A percentile compares a stretch with the other conserved stretches of the same genome.
Evolutionary conservation across 53 echinoderm and acorn worm species (phyloP).

Genomic region (Holothuria leucospilota): DNA sequence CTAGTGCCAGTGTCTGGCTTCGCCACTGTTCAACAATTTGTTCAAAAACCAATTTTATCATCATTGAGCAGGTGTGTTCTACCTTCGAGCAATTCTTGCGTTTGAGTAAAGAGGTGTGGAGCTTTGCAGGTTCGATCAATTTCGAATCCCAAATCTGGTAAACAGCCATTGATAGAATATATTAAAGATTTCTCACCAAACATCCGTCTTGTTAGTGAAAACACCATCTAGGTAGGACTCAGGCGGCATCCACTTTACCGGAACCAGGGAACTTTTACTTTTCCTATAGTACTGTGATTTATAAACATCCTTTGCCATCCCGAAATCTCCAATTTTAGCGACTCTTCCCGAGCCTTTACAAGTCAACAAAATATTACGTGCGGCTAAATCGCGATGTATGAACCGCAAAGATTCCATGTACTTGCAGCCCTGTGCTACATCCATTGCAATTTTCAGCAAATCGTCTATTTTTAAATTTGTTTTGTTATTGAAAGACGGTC

Average conservation of each 20-base stretch:
- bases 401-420: conserved; percentile 84
- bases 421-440: conserved; percentile 80
- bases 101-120: too few species aligned
- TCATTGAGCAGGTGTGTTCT: too few species aligned
- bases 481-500: conserved; percentile 57
- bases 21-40: too few species aligned
- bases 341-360: conserved; percentile 59
- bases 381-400: conserved; percentile 93
- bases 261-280: conserved; percentile 82
- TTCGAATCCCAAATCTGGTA: too few species aligned
- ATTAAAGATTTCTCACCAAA: conserved; percentile 67
- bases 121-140: too few species aligned
- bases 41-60: too few species aligned
- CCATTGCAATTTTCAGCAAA: conserved; percentile 72
- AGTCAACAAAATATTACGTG: conserved; percentile 83
- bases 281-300: conserved; percentile 94
- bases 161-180: too few species aligned
- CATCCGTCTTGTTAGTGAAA: conserved; percentile 91
- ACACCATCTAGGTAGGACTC: conserved; percentile 97
- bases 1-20: too few species aligned
- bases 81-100: too few species aligned
- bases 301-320: conserved; percentile 98
- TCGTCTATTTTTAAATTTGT: conserved; percentile 72
- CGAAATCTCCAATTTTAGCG: conserved; percentile 97
- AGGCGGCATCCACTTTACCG: conserved; percentile 99